phyloP scores from a whole-genome alignment of 2,797 vertebrate genomes.

The Staurois parvus region DNA sequence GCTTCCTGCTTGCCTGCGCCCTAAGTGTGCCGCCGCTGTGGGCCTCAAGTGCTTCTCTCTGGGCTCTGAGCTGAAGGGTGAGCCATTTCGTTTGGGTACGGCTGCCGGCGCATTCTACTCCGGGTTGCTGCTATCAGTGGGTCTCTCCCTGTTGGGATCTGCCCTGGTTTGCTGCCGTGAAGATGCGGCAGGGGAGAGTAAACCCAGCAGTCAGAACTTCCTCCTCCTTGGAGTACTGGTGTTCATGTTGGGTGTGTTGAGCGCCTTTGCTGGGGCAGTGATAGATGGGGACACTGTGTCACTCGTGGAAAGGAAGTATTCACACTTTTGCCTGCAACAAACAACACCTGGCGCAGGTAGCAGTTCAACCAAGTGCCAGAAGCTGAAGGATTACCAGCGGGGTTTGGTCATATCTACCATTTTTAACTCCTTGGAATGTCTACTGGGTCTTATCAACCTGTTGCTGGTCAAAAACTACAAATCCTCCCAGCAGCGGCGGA shows the following conservation, averaged over 20 bases:
- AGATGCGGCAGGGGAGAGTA: conserved; percentile 78
- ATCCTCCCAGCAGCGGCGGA: conserved; percentile 79
- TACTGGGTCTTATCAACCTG: conserved; percentile 90
- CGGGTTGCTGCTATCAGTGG: conserved; percentile 87
- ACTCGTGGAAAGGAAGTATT: conserved; percentile 91
- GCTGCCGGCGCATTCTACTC: conserved; percentile 95
- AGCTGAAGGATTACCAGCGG: conserved; percentile 89
- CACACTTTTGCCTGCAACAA: conserved; percentile 86
- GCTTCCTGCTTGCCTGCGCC: conserved; percentile 92
- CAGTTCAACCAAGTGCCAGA: conserved; percentile 79
- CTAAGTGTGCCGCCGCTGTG: conserved; percentile 91
- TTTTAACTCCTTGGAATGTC: conserved; percentile 91
- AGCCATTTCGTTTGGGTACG: conserved; percentile 89
- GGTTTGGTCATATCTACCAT: conserved; percentile 90
- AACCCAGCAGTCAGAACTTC: conserved; percentile 84
- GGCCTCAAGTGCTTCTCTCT: conserved; percentile 91
- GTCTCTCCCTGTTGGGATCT: conserved; percentile 86
- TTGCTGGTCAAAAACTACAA: conserved; percentile 89
- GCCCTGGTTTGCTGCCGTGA: conserved; percentile 89
- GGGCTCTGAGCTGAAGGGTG: conserved; percentile 88
- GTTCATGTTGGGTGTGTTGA: conserved; percentile 91
- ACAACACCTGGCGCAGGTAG: conserved; percentile 66
- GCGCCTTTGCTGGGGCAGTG: conserved; percentile 94
- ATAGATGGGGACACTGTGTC: conserved; percentile 95
- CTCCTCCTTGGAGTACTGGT: conserved; percentile 90